Conservation (phyloP, 1,140 invertebrate genomes). For the Homalodisca vitripennis region DNA sequence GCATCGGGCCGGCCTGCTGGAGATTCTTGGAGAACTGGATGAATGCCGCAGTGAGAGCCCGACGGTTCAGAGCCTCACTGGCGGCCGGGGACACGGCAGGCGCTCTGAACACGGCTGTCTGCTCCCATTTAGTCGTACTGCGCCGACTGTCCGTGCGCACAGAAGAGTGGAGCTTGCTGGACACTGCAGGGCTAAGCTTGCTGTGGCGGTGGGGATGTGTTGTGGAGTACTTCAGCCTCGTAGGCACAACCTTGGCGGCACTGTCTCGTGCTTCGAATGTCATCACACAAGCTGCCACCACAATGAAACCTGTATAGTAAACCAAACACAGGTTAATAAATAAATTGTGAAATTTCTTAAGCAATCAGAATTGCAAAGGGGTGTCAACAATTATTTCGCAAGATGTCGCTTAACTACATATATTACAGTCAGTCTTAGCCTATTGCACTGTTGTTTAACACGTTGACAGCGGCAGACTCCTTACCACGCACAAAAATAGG, state of each 20-base stretch:
- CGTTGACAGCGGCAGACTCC: no score
- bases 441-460: no score
- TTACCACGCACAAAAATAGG: no score
- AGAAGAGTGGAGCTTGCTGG: constrained; percentile 31
- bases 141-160: constrained; percentile 34
- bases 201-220: constrained; percentile 31
- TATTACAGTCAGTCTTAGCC: no score
- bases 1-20: constrained; percentile 38
- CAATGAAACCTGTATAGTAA: constrained; percentile 80
- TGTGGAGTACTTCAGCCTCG: constrained; percentile 49
- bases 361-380: not conserved
- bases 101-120: not conserved
- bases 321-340: not conserved
- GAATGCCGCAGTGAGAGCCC: constrained; percentile 66
- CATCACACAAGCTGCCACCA: constrained; percentile 93
- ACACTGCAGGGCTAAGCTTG: constrained; percentile 32
- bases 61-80: constrained; percentile 46
- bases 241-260: constrained; percentile 81
- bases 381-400: not conserved
- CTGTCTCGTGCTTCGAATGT: constrained; percentile 88
- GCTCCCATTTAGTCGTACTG: constrained; percentile 27
- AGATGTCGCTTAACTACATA: no score
- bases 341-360: not conserved
- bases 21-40: constrained; percentile 67
- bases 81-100: constrained; percentile 23